These are phyloP conservation scores for Enhydra lutris DNA, from an alignment of 2,113 vertebrate species.

Conservation along the genomic window DNA sequence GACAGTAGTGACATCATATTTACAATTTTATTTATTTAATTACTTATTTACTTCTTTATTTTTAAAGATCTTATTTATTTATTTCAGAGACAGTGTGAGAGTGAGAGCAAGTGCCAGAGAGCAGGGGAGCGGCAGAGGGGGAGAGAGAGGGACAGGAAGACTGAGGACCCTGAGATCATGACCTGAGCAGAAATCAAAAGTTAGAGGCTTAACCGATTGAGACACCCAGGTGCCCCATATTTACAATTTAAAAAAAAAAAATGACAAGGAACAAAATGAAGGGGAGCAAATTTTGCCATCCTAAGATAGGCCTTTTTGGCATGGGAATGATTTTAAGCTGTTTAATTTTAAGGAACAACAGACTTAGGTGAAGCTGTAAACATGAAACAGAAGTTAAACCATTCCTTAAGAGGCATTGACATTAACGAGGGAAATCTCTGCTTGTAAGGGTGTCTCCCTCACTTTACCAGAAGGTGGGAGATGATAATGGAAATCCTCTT, in stretches of 20 bases:
- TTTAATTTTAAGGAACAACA: not conserved
- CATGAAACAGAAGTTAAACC: not conserved
- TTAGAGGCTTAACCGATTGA: not conserved
- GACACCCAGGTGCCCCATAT: not conserved
- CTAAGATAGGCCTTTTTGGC: not conserved
- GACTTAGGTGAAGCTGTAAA: not conserved
- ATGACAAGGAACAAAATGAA: not conserved
- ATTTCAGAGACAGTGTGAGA: not conserved
- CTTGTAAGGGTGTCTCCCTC: not conserved
- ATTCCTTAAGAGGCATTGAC: not conserved
- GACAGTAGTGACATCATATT: not conserved
- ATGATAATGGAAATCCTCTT: not conserved
- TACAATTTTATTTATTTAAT: not conserved
- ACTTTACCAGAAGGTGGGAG: not conserved
- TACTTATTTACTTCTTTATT: not conserved
- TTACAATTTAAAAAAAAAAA: not conserved
- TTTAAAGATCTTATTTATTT: not conserved
- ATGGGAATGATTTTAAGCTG: not conserved
- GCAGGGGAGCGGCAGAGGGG: not conserved
- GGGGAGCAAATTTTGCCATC: not conserved
- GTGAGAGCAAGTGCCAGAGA: not conserved
- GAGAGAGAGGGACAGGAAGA: not conserved
- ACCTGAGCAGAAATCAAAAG: not conserved
- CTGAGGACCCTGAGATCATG: not conserved
- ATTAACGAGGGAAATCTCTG: not conserved